Conservation (phyloP, 1,140 invertebrate genomes). For the Drosophila bipectinata region DNA sequence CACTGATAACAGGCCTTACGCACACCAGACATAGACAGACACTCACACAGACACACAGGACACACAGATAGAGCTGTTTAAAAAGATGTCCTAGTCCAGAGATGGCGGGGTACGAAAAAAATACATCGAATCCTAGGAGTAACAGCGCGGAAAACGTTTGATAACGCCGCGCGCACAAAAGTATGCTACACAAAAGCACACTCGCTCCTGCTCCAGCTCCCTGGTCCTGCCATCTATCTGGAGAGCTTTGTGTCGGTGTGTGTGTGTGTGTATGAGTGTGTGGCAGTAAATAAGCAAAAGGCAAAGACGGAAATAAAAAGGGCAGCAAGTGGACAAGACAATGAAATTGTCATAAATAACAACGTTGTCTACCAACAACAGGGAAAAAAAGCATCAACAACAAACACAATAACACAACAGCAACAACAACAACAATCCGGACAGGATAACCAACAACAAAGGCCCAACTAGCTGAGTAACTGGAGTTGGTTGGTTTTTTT, state of each 20-base stretch:
- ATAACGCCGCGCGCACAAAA: constrained; percentile 73
- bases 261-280: constrained; percentile 9
- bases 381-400: constrained; percentile 34
- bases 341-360: constrained; percentile 82
- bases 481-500: constrained; percentile 16
- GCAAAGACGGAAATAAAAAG: constrained; percentile 75
- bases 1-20: constrained; percentile 69
- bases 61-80: constrained; percentile 55
- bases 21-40: constrained; percentile 6
- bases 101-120: constrained; percentile 1
- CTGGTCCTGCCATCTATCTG: constrained; percentile 13
- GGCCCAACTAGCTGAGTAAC: constrained; percentile 65
- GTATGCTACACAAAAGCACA: constrained; percentile 68
- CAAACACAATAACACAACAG: constrained; percentile 17
- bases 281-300: constrained; percentile 68
- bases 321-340: constrained; percentile 78
- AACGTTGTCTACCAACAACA: constrained; percentile 66
- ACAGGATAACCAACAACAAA: constrained; percentile 42
- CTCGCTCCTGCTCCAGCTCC: constrained; percentile 31
- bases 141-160: constrained; percentile 80
- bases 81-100: constrained; percentile 58
- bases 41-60: constrained; percentile 18
- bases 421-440: constrained; percentile 12
- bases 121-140: constrained; percentile 52
- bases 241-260: constrained; percentile 12